Evolutionary conservation across 1,140 invertebrate genomes (phyloP), one percentile per base, ranked within the genome.

Genomic region (Penaeus indicus): DNA sequence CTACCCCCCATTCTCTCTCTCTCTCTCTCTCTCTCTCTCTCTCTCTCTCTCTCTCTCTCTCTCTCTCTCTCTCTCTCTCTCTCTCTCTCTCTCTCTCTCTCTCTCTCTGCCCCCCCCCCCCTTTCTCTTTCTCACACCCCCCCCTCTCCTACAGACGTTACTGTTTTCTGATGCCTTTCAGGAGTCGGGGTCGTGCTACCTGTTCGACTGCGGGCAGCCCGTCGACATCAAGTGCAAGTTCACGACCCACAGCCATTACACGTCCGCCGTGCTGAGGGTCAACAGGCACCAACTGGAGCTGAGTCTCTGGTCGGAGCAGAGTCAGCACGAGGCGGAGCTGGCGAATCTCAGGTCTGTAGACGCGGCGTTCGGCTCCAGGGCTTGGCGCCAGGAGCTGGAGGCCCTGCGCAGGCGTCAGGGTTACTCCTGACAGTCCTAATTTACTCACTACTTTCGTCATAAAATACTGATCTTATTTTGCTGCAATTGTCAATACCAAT

Each of bases 211-310:
- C 93, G 97, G 97, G 0, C 95, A 96, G 32, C 95, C 96, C 0
- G 96, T 97, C 92, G 96, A 97, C 92, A 98, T 98, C 93, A 96
- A 96, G 91, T 98, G 97, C 93, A 97, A 97, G 94, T 98, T 98
- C 92, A 97, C 97, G 2, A 94, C 95, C 67, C 97, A 98, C 92
- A 94, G 94, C 18, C 97, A 97, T 93, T 98, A 98, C 92, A 97
- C 96, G n/a, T 97, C 96, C 92, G 97, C 96, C 54, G 95, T 97
- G 72, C 93, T 97, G 75, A 95, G 95, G 19, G 92, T 94, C 16
- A 95, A 94, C 92, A 94, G 94, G 87, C 94, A 94, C 91, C 93
- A 94, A 78, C 93, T 94, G 79, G 95, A 95, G 92, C 93, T 95
- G 84, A 95, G 96, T 90, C 95, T 95, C 92, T 95, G 95, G 92